Base-by-base conservation (phyloP, 2,888 invertebrate genomes). In the Erebia palarica region DNA sequence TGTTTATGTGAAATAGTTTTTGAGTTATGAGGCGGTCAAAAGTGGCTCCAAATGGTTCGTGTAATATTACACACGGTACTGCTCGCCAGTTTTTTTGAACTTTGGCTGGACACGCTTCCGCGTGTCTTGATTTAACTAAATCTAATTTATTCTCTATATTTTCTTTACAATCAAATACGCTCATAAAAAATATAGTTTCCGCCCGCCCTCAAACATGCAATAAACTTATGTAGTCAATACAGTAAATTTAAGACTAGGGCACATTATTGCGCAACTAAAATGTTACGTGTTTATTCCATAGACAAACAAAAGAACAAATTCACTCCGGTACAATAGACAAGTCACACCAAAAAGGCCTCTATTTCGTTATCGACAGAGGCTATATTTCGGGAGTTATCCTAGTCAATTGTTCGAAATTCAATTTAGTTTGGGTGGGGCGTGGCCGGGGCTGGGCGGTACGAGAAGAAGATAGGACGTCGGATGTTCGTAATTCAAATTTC, bases 341-440 rank as follows among this genome's bases (percentile, higher is more conserved):
- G 49, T 27, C 67, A 69, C 55, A 44, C 66, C 36, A 71, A 74
- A 68, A 70, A 58, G 69, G 67, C 61, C 63, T 71, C 68, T 73
- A 73, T 65, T 10, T 0, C 4, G 21, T 42, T 55, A 27, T 10
- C 2, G 27, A 73, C 72, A 75, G 69, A 73, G 74, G 57, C 61
- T 63, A 73, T 16, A 75, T 75, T 75, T 68, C 72, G 73, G 49
- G 73, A 75, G 73, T 67, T 70, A 73, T 77, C 77, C 75, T 77
- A 76, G 76, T 75, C 78, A 78, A 84, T 81, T 81, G 82, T 88
- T 86, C 84, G 84, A 85, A 86, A 79, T 89, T 86, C 85, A 85
- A 86, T 86, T 86, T 81, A 82, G 81, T 84, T 83, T 78, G 82
- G 90, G 89, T 87, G 86, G 82, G 92, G 92, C 92, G 92, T 91